Conservation (phyloP, 2,113 vertebrate genomes). For the Nanorana parkeri region DNA sequence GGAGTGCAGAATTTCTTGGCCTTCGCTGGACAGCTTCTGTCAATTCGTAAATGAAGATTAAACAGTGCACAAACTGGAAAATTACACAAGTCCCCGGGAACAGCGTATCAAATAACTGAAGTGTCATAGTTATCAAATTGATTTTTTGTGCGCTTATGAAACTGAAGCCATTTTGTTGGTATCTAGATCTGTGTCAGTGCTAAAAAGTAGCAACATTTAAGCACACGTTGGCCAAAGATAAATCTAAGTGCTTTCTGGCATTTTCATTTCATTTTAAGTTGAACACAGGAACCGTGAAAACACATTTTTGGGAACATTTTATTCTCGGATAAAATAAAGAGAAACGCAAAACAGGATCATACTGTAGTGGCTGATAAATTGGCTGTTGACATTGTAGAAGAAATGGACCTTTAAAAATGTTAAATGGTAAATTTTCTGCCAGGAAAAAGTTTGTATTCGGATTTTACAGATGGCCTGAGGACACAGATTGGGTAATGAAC, state of each 20-base stretch:
- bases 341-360: not conserved
- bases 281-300: constrained; percentile 12
- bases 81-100: constrained; percentile 24
- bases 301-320: constrained; percentile 11
- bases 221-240: not conserved
- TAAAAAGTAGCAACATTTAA: constrained; percentile 1
- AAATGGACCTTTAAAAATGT: too few relatives aligned
- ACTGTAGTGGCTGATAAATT: not conserved
- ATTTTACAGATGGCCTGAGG: too few relatives aligned
- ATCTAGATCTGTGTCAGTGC: not conserved
- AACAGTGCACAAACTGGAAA: constrained; percentile 38
- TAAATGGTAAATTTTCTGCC: too few relatives aligned
- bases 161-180: not conserved
- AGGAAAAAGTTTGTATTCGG: too few relatives aligned
- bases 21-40: constrained; percentile 10
- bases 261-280: constrained; percentile 11
- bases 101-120: constrained; percentile 7
- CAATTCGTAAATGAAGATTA: constrained; percentile 46
- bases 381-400: not conserved
- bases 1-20: not conserved
- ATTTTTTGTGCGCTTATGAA: constrained; percentile 32
- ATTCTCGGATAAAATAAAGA: not conserved
- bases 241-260: not conserved
- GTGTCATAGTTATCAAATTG: constrained; percentile 32
- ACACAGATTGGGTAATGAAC: too few relatives aligned